Evolutionary conservation across 2,113 vertebrate genomes (phyloP).

Genomic region (Silurus meridionalis): DNA sequence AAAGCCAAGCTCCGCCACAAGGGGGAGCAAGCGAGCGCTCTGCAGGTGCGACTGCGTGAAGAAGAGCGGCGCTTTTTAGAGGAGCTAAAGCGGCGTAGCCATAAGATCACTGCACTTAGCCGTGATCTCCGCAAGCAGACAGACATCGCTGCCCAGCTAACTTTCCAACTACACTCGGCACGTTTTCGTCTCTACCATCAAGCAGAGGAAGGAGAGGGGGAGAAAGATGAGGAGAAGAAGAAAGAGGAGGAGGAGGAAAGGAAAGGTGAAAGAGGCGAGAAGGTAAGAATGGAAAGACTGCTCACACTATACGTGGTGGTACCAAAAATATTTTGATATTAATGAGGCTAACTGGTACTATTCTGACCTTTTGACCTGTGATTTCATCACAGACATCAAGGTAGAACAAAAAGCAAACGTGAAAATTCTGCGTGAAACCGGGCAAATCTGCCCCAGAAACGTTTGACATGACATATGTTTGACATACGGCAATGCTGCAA

Average conservation of each 20-base stretch:
- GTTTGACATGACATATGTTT: too few species aligned
- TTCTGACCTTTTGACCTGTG: too few species aligned
- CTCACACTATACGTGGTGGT: too few species aligned
- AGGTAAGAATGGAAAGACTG: neutral
- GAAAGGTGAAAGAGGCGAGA: neutral
- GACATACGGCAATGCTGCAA: too few species aligned
- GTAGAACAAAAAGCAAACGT: too few species aligned
- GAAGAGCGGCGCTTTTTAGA: constrained; percentile 90
- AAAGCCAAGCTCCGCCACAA: constrained; percentile 83
- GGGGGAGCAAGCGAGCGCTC: constrained; percentile 79
- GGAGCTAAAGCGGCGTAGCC: constrained; percentile 89
- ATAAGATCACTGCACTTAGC: constrained; percentile 85
- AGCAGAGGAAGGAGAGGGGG: constrained; percentile 43
- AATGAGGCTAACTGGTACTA: too few species aligned
- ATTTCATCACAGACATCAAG: too few species aligned
- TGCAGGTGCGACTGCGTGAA: constrained; percentile 81
- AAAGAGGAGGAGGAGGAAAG: neutral
- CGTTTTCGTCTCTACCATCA: constrained; percentile 78
- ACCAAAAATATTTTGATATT: too few species aligned
- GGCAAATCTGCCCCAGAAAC: too few species aligned
- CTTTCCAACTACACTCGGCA: constrained; percentile 82
- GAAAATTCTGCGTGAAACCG: too few species aligned
- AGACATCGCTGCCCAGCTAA: constrained; percentile 81
- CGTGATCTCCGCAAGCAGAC: constrained; percentile 89
- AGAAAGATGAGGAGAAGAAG: constrained; percentile 45